Percentiles rank a stretch among this genome's conserved stretches.
Evolutionary conservation across 2,113 vertebrate species (phyloP).

Genomic region (Melierax canorus): DNA sequence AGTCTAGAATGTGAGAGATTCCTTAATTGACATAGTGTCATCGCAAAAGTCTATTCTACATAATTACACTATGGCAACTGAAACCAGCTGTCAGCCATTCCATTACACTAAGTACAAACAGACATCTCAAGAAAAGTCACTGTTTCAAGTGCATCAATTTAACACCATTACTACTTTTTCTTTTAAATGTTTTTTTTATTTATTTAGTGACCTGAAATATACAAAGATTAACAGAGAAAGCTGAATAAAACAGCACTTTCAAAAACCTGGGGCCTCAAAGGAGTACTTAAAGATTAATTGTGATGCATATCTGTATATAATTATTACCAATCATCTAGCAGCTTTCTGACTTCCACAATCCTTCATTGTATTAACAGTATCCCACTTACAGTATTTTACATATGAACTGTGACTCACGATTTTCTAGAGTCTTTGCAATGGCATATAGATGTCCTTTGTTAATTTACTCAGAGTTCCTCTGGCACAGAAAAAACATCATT

Average conservation of each 20-base stretch:
- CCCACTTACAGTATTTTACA: neutral
- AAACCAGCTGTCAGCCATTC: slow-evolving; percentile 70
- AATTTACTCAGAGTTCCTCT: slow-evolving; percentile 3
- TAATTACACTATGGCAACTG: slow-evolving; percentile 63
- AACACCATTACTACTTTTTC: slow-evolving; percentile 41
- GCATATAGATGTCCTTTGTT: slow-evolving; percentile 14
- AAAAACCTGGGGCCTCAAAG: slow-evolving; percentile 11
- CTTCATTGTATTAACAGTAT: neutral
- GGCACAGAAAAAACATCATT: neutral
- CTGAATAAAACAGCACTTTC: slow-evolving; percentile 17
- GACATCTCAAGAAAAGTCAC: slow-evolving; percentile 60
- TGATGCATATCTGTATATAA: slow-evolving; percentile 26
- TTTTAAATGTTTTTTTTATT: neutral
- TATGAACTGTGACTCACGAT: slow-evolving; percentile 29
- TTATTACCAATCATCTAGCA: slow-evolving; percentile 15
- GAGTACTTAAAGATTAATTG: slow-evolving; percentile 33
- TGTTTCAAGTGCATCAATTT: slow-evolving; percentile 49
- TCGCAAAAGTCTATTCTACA: slow-evolving; percentile 52
- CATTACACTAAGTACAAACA: slow-evolving; percentile 60
- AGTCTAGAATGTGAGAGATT: slow-evolving; percentile 64
- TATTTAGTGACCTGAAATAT: slow-evolving; percentile 49
- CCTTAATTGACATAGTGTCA: slow-evolving; percentile 65
- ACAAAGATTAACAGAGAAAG: slow-evolving; percentile 33
- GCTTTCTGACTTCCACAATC: slow-evolving; percentile 6
- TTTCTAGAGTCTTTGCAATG: neutral